Evolutionary conservation across 1,140 invertebrate species (phyloP).

Genomic region (Aphis craccivora): DNA sequence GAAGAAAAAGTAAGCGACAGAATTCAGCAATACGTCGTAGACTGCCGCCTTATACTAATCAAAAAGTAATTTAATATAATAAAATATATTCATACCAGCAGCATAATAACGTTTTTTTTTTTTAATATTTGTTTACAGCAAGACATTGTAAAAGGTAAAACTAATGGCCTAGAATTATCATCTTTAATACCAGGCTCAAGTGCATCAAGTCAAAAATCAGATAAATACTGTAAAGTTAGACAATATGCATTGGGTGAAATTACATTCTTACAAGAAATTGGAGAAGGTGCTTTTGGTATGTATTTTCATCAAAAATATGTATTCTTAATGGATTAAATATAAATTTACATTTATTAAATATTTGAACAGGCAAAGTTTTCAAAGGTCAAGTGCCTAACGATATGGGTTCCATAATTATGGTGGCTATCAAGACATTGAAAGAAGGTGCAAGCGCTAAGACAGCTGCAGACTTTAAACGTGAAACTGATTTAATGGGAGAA

Average conservation of each 20-base stretch:
- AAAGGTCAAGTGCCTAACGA: constrained; percentile 85
- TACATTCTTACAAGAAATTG: constrained; percentile 90
- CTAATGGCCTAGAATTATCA: constrained; percentile 66
- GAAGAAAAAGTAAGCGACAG: constrained; percentile 22
- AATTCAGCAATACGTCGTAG: constrained; percentile 51
- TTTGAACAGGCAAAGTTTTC: constrained; percentile 79
- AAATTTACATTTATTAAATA: not conserved
- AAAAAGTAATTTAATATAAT: constrained; percentile 36
- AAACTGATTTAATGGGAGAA: constrained; percentile 88
- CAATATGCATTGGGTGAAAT: constrained; percentile 75
- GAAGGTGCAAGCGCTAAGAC: constrained; percentile 92
- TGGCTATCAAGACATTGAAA: constrained; percentile 94
- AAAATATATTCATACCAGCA: too few relatives aligned
- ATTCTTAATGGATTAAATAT: not conserved
- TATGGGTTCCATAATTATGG: constrained; percentile 72
- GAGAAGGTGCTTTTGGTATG: constrained; percentile 94
- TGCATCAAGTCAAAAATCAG: constrained; percentile 62
- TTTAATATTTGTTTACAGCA: constrained; percentile 34
- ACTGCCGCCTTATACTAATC: constrained; percentile 45
- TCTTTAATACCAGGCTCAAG: constrained; percentile 62
- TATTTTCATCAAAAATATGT: constrained; percentile 47
- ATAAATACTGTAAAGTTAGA: constrained; percentile 64
- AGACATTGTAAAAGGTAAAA: constrained; percentile 51
- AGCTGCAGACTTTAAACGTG: constrained; percentile 87
- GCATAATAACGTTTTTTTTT: constrained; percentile 18